A percentile compares a stretch with the other conserved stretches of the same genome.
Conservation (phyloP, 2,113 vertebrate genomes). For the Anhinga anhinga region DNA sequence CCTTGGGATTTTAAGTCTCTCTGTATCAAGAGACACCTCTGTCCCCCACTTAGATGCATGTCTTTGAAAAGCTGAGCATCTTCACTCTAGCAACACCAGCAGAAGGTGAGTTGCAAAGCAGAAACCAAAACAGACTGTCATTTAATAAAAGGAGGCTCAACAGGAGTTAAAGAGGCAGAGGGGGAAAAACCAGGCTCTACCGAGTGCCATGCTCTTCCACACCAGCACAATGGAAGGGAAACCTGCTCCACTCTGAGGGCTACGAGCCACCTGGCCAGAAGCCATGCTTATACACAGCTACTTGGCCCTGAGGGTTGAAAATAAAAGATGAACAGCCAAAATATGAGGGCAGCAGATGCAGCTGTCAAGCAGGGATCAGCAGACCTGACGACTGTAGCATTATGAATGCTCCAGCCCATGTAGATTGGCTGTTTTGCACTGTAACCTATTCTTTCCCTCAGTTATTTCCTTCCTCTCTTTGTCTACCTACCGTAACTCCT, state of each 20-base stretch:
- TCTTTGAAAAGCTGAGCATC: background rate
- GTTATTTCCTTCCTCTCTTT: slow-evolving; percentile 30
- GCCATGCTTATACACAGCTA: background rate
- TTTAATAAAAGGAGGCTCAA: background rate
- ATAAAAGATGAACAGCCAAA: slow-evolving; percentile 15
- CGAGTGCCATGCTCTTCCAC: background rate
- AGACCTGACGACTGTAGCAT: background rate
- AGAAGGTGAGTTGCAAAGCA: background rate
- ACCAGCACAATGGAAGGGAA: slow-evolving; percentile 22
- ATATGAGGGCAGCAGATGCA: background rate
- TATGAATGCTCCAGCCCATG: background rate
- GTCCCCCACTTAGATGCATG: background rate
- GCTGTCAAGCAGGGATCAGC: slow-evolving; percentile 1
- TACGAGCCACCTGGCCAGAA: slow-evolving; percentile 10
- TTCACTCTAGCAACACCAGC: background rate
- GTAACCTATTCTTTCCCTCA: background rate
- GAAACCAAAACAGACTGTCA: background rate
- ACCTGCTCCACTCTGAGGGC: background rate
- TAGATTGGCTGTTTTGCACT: background rate
- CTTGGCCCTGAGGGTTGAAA: slow-evolving; percentile 28
- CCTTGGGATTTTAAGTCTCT: background rate
- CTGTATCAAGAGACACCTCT: background rate
- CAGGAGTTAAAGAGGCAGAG: background rate
- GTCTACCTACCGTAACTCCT: background rate
- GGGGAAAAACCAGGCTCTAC: background rate